These are phyloP conservation scores for Thera britannica DNA, from an alignment of 2,888 invertebrate genomes.

Conservation along the genomic window DNA sequence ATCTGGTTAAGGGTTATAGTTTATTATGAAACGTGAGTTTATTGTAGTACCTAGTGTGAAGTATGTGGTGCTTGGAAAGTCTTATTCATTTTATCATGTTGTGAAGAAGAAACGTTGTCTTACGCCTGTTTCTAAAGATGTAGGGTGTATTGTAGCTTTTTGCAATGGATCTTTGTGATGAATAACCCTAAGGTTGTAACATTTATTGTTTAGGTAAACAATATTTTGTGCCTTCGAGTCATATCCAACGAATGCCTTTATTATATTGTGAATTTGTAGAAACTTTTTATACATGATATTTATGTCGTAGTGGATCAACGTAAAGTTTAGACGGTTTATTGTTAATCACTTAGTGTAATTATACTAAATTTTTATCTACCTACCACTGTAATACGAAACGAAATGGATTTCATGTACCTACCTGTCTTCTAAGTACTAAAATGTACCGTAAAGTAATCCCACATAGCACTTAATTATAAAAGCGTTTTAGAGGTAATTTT, in stretches of 20 bases:
- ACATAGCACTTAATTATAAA: conserved; percentile 42
- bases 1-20: conserved; percentile 69
- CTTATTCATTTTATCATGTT: conserved; percentile 51
- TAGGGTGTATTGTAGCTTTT: conserved; percentile 45
- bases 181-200: conserved; percentile 52
- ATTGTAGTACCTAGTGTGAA: conserved; percentile 51
- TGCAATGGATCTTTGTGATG: conserved; percentile 60
- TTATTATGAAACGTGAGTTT: conserved; percentile 56
- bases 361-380: conserved; percentile 49
- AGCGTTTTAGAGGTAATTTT: conserved; percentile 40
- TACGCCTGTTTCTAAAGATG: conserved; percentile 30
- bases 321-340: conserved; percentile 59
- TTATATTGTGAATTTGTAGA: conserved; percentile 70
- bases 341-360: conserved; percentile 57
- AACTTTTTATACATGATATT: conserved; percentile 70
- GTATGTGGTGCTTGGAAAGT: conserved; percentile 71
- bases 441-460: conserved; percentile 33
- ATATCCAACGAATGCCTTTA: conserved; percentile 81
- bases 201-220: conserved; percentile 57
- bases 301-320: conserved; percentile 61
- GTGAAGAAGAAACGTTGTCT: conserved; percentile 42
- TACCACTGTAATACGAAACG: conserved; percentile 40
- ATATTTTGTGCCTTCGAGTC: conserved; percentile 81
- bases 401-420: conserved; percentile 23
- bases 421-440: conserved; percentile 29